Base-by-base conservation (phyloP, 2,113 vertebrate genomes). In the Antigone vipio region DNA sequence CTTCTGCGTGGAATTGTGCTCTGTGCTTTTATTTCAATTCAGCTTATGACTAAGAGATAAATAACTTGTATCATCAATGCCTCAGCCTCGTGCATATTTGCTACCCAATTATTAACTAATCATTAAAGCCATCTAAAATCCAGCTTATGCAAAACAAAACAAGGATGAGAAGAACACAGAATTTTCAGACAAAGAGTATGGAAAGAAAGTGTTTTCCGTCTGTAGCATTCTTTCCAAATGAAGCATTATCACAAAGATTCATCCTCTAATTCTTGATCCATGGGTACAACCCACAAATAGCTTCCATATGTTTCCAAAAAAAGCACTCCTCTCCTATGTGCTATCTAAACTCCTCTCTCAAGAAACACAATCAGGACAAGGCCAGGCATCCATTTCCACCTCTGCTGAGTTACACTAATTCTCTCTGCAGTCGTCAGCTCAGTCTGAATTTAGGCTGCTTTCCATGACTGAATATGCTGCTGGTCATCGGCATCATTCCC, bases 121-220 rank as follows among this genome's bases (percentile, higher is more conserved):
- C 76, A 89, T 84, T 92, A 89, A 93, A 92, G 53, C 62, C 89
- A 96, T 69, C 80, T 87, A 73, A 96, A 95, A 94, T 64, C 73
- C 60, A 85, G 24, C 27, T 94, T 78, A 81, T 78, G 68, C 52
- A 92, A 85, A 95, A 93, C 69, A 87, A 91, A 96, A 72, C 21
- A 78, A 45, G 9, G 35, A 62, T 56, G 38, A 80, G 52, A 74
- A 92, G 42, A 93, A 67, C 73, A 74, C 26, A 60, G 15, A 56
- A n/a, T 89, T 96, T 96, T 80, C 53, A 82, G 69, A 9, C 30
- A 49, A 85, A 72, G 24, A 5, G 5, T 35, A 66, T 17, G 59
- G 72, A 74, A 79, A 73, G 32, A 58, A 89, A 81, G 49, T 6
- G 24, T 7, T 85, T 92, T 81, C 60, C 1, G 5, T 74, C 80